Percentiles rank a stretch among this genome's conserved stretches.
These are phyloP conservation scores for Neostethus bicornis DNA, from an alignment of 2,797 vertebrate species.

Conservation along the genomic window DNA sequence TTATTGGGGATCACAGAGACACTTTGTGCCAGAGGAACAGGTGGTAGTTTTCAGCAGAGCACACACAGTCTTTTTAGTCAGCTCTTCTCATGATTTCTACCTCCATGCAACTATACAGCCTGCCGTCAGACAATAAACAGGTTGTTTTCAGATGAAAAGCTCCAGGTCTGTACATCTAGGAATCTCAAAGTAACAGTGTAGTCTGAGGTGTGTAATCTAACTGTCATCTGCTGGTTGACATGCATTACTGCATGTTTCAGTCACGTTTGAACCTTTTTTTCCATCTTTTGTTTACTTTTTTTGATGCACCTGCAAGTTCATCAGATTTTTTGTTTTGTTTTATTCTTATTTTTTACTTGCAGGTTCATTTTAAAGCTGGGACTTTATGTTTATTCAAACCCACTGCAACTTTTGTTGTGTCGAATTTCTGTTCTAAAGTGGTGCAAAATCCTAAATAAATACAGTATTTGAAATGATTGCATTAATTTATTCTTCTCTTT, in stretches of 20 bases:
- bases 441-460: neutral
- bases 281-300: neutral
- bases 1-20: constrained; percentile 61
- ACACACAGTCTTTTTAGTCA: constrained; percentile 30
- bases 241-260: constrained; percentile 23
- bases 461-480: neutral
- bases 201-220: no score
- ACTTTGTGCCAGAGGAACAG: constrained; percentile 60
- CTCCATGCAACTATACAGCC: constrained; percentile 42
- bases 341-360: neutral
- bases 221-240: constrained; percentile 52
- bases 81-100: constrained; percentile 26
- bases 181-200: no score
- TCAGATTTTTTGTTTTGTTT: neutral
- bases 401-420: neutral
- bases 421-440: neutral
- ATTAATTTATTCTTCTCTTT: no score
- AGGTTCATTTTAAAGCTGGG: neutral
- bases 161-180: constrained; percentile 22
- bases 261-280: neutral
- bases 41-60: constrained; percentile 44
- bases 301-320: neutral
- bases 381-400: neutral
- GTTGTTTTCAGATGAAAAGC: constrained; percentile 15
- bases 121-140: constrained; percentile 42